Percentiles rank a stretch among this genome's conserved stretches.
Evolutionary conservation across 2,888 invertebrate genomes (phyloP).

Genomic region (Drosophila ochracea): DNA sequence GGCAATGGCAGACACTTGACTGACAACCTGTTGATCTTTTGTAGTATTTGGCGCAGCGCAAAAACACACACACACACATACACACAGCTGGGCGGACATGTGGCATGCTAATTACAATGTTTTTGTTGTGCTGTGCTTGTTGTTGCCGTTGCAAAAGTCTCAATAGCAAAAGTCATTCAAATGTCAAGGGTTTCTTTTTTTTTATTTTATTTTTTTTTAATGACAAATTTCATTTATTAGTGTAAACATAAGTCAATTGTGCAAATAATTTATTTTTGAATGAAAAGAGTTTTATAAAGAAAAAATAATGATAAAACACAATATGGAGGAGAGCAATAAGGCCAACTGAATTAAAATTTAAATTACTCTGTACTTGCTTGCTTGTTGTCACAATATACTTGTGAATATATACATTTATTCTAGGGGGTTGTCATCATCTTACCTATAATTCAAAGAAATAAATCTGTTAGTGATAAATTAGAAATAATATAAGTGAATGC

Average conservation of each 20-base stretch:
- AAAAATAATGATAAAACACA: background rate
- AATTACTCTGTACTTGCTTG: conserved; percentile 20
- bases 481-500: background rate
- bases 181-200: conserved; percentile 34
- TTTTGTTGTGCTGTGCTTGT: conserved; percentile 28
- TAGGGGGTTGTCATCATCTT: conserved; percentile 15
- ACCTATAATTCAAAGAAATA: conserved; percentile 31
- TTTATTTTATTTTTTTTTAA: background rate
- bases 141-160: conserved; percentile 47
- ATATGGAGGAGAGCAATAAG: background rate
- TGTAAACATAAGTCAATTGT: background rate
- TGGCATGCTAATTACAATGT: conserved; percentile 56
- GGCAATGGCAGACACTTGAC: conserved; percentile 54
- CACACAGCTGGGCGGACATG: conserved; percentile 38
- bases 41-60: conserved; percentile 43
- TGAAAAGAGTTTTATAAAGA: background rate
- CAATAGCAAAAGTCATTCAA: conserved; percentile 52
- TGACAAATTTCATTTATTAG: background rate
- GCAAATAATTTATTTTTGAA: background rate
- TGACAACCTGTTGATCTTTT: conserved; percentile 66
- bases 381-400: background rate
- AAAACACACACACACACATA: conserved; percentile 20
- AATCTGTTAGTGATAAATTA: background rate
- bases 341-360: conserved; percentile 12
- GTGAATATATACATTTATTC: background rate